These are phyloP conservation scores for Megaceryle alcyon DNA, from an alignment of 2,797 vertebrate species.

Conservation along the genomic window DNA sequence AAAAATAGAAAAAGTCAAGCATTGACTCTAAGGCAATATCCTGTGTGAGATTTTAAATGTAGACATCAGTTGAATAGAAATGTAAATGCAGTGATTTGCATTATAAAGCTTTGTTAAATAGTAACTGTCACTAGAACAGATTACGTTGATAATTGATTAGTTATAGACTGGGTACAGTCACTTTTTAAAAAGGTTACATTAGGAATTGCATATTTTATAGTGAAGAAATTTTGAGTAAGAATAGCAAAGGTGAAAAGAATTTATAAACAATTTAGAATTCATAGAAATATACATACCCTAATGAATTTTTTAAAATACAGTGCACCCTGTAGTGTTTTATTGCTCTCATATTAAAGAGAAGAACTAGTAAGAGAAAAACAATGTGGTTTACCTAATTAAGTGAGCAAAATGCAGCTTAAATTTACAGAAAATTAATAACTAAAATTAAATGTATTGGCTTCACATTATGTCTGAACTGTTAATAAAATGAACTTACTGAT, in stretches of 20 bases:
- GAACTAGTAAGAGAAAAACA: constrained; percentile 34
- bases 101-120: constrained; percentile 61
- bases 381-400: constrained; percentile 65
- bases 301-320: constrained; percentile 9
- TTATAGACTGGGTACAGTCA: constrained; percentile 51
- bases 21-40: constrained; percentile 39
- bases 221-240: constrained; percentile 25
- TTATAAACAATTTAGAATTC: constrained; percentile 32
- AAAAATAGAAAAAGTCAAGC: background rate
- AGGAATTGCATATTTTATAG: constrained; percentile 20
- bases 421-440: constrained; percentile 60
- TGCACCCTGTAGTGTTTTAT: constrained; percentile 30
- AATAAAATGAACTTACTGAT: constrained; percentile 57
- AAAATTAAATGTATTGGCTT: constrained; percentile 56
- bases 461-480: constrained; percentile 59
- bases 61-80: constrained; percentile 66
- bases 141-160: constrained; percentile 74
- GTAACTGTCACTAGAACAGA: constrained; percentile 61
- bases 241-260: constrained; percentile 30
- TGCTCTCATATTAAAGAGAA: constrained; percentile 35
- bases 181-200: constrained; percentile 44
- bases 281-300: constrained; percentile 1
- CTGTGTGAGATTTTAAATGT: constrained; percentile 47
- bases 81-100: constrained; percentile 64
- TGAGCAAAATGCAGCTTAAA: constrained; percentile 60